Conservation (phyloP, 2,797 vertebrate genomes). For the Hozukius guyotensis region DNA sequence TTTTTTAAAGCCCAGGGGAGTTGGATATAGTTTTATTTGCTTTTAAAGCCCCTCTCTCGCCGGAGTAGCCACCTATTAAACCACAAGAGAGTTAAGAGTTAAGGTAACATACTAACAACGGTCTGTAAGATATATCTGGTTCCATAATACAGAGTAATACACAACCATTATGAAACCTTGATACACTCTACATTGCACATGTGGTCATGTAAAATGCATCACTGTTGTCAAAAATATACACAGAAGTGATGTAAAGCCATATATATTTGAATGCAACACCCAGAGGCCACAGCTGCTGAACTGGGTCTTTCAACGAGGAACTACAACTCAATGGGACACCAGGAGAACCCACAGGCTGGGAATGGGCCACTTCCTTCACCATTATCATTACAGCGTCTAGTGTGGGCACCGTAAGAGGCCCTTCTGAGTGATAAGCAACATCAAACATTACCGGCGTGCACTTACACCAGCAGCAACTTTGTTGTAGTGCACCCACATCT, state of each 20-base stretch:
- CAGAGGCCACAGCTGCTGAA: conserved; percentile 43
- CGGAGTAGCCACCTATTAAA: conserved; percentile 40
- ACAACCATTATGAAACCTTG: conserved; percentile 29
- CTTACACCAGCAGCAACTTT: conserved; percentile 19
- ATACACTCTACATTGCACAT: conserved; percentile 16
- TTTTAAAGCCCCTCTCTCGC: conserved; percentile 46
- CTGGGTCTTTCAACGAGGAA: conserved; percentile 41
- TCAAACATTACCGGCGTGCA: conserved; percentile 14
- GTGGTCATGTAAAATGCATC: conserved; percentile 59
- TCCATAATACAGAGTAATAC: conserved; percentile 16
- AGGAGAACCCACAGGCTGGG: conserved; percentile 39
- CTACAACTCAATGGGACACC: conserved; percentile 42
- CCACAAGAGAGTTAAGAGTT: conserved; percentile 10
- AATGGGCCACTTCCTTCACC: conserved; percentile 62
- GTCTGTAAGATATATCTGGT: conserved; percentile 16
- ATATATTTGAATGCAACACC: conserved; percentile 51
- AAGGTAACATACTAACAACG: conserved; percentile 13
- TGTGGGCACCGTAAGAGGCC: conserved; percentile 26
- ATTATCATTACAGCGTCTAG: conserved; percentile 42
- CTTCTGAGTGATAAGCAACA: conserved; percentile 30
- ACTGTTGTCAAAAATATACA: conserved; percentile 32
- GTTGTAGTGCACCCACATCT: conserved; percentile 1
- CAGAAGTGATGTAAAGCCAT: conserved; percentile 47
- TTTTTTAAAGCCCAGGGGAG: conserved; percentile 57
- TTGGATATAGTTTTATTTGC: conserved; percentile 58